These are phyloP conservation scores for Lepus europaeus DNA, from an alignment of 2,113 vertebrate species.

Conservation along the genomic window DNA sequence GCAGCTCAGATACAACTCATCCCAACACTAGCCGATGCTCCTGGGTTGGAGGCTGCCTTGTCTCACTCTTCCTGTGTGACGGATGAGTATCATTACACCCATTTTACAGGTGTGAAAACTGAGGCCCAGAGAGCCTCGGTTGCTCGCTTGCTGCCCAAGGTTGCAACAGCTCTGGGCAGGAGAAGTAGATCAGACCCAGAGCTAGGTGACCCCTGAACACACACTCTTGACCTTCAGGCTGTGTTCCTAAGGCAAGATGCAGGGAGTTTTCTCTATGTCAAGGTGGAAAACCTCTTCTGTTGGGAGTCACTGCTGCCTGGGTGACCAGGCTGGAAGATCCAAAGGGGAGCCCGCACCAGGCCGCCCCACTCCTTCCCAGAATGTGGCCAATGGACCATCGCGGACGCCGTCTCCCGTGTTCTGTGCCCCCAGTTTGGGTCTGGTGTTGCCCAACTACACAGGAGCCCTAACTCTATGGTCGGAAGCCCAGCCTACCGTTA, in stretches of 20 bases:
- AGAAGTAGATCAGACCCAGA: neutral
- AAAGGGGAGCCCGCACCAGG: too few relatives aligned
- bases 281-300: neutral
- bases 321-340: too few relatives aligned
- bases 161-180: neutral
- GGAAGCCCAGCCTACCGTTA: accelerated
- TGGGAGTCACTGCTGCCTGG: neutral
- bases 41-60: too few relatives aligned
- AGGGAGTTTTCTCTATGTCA: too few relatives aligned
- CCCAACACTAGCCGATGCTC: accelerated
- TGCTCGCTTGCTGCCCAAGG: neutral
- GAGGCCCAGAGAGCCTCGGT: neutral
- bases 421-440: neutral
- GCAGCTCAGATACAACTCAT: accelerated
- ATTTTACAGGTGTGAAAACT: neutral
- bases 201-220: neutral
- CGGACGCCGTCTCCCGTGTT: neutral
- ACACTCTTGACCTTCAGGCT: accelerated
- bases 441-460: neutral
- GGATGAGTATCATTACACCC: neutral
- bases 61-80: accelerated
- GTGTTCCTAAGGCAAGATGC: accelerated
- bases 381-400: accelerated
- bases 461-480: accelerated
- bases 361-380: neutral